Percentiles rank a stretch among this genome's conserved stretches.
Conservation (phyloP, 2,888 invertebrate genomes). For the Patella caerulea region DNA sequence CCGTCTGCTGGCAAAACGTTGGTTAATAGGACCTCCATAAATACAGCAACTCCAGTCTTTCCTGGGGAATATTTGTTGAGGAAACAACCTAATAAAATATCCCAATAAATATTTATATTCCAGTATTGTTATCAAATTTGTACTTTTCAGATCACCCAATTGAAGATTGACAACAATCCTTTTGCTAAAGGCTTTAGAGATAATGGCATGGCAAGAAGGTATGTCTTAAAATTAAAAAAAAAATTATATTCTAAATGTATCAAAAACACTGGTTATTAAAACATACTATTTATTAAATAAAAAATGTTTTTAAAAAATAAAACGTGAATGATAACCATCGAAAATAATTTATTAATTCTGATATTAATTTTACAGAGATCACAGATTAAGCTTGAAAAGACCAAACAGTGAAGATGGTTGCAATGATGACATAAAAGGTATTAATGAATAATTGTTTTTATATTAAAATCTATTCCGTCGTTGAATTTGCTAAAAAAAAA, state of each 20-base stretch:
- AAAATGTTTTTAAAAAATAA: too few species aligned
- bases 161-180: constrained; percentile 74
- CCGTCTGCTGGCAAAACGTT: background rate
- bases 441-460: too few species aligned
- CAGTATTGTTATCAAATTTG: constrained; percentile 1
- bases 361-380: constrained; percentile 50
- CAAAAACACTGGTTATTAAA: too few species aligned
- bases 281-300: too few species aligned
- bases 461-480: too few species aligned
- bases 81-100: too few species aligned
- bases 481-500: too few species aligned
- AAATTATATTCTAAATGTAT: too few species aligned
- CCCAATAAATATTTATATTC: too few species aligned
- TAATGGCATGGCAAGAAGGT: constrained; percentile 77
- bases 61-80: too few species aligned
- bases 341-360: too few species aligned
- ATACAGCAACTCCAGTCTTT: background rate
- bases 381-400: constrained; percentile 57
- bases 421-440: constrained; percentile 54
- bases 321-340: too few species aligned
- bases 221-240: constrained; percentile 27
- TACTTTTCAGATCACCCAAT: constrained; percentile 71
- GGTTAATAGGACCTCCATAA: background rate
- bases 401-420: constrained; percentile 47
- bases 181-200: constrained; percentile 74